Conservation (phyloP, 2,113 vertebrate genomes). For the Oxyura jamaicensis region DNA sequence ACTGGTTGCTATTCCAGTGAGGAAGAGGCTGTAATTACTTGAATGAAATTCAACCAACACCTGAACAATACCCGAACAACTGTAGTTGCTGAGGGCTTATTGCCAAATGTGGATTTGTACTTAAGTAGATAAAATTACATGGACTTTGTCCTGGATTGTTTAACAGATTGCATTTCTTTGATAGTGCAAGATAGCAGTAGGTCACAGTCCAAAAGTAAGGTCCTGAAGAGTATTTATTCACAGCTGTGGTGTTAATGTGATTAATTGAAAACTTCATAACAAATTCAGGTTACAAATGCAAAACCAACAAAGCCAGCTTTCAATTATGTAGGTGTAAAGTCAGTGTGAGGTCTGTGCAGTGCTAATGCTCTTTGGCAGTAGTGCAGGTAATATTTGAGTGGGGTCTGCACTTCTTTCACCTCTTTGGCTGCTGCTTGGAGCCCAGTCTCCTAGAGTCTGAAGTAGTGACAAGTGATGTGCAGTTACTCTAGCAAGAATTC, state of each 20-base stretch:
- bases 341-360: not conserved
- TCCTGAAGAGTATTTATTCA: not conserved
- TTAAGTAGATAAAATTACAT: not conserved
- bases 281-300: not conserved
- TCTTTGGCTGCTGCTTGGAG: not conserved
- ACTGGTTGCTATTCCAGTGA: not conserved
- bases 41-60: not conserved
- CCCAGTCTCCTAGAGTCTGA: not conserved
- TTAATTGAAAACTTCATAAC: not conserved
- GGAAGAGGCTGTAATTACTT: not conserved
- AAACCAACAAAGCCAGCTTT: not conserved
- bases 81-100: not conserved
- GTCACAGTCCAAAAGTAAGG: constrained; percentile 10
- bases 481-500: not conserved
- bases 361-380: not conserved
- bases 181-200: not conserved
- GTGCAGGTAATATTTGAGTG: not conserved
- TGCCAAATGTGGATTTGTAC: not conserved
- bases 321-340: fast-evolving
- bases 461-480: not conserved
- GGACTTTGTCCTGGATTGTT: constrained; percentile 45
- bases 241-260: not conserved
- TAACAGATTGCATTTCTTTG: not conserved
- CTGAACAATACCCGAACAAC: not conserved
- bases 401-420: not conserved